phyloP scores from a whole-genome alignment of 1,140 invertebrate genomes.

The Drosophila hydei region DNA sequence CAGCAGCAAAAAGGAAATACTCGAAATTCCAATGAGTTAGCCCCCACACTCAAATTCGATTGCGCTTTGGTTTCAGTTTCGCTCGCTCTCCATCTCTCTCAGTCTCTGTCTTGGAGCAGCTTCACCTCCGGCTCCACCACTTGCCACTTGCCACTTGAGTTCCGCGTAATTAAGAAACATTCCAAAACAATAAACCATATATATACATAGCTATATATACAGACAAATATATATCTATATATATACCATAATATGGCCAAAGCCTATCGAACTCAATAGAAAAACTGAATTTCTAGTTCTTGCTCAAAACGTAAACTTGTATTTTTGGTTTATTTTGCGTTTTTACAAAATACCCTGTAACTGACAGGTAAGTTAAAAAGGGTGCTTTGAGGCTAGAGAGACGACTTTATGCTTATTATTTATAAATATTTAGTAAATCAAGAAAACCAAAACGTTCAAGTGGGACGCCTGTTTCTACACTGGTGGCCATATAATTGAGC shows the following conservation, averaged over 20 bases:
- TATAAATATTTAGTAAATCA: too few species aligned
- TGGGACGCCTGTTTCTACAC: too few species aligned
- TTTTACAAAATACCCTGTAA: slow-evolving; percentile 21
- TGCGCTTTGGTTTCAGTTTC: slow-evolving; percentile 37
- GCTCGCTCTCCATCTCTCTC: neutral
- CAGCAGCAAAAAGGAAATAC: slow-evolving; percentile 59
- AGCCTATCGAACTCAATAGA: slow-evolving; percentile 64
- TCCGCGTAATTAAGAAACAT: slow-evolving; percentile 81
- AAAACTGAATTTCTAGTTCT: slow-evolving; percentile 40
- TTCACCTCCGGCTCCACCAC: slow-evolving; percentile 38
- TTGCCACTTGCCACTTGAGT: slow-evolving; percentile 58
- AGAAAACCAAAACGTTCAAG: too few species aligned
- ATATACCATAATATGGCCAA: slow-evolving; percentile 53
- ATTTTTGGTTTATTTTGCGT: slow-evolving; percentile 37
- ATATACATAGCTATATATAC: slow-evolving; percentile 6
- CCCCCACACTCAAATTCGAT: slow-evolving; percentile 39
- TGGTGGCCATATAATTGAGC: neutral
- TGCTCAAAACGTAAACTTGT: slow-evolving; percentile 38
- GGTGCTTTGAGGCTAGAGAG: too few species aligned
- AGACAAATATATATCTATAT: neutral
- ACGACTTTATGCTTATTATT: too few species aligned
- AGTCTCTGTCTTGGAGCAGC: slow-evolving; percentile 7
- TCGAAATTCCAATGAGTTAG: slow-evolving; percentile 63
- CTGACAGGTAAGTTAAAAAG: neutral
- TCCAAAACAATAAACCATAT: slow-evolving; percentile 75